Percentiles rank a stretch among this genome's conserved stretches.
Evolutionary conservation across 2,888 invertebrate species (phyloP).

Genomic region (Cheilosia urbana): DNA sequence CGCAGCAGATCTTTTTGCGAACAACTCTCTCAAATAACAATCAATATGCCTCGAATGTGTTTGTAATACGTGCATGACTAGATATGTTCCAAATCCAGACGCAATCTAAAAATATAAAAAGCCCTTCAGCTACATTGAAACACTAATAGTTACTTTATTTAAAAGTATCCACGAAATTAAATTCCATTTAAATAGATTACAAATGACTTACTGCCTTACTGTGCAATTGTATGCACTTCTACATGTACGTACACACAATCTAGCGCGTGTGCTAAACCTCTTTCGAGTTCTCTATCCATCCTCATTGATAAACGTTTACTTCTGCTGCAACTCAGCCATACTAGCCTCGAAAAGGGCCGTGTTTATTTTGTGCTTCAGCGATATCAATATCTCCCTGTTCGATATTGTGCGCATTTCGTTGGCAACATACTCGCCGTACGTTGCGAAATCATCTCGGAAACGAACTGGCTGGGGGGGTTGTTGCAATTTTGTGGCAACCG

Average conservation of each 20-base stretch:
- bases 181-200: slow-evolving; percentile 38
- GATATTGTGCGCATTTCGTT: slow-evolving; percentile 86
- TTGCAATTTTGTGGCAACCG: slow-evolving; percentile 41
- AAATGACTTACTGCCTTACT: slow-evolving; percentile 46
- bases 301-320: slow-evolving; percentile 9
- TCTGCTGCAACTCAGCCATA: slow-evolving; percentile 85
- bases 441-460: slow-evolving; percentile 85
- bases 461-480: slow-evolving; percentile 72
- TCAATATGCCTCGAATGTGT: no score
- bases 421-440: slow-evolving; percentile 87
- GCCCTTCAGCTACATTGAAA: slow-evolving; percentile 17
- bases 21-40: no score
- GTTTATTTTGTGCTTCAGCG: slow-evolving; percentile 87
- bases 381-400: slow-evolving; percentile 85
- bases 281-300: not conserved
- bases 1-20: no score
- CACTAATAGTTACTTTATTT: slow-evolving; percentile 36
- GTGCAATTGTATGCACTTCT: slow-evolving; percentile 33
- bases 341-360: slow-evolving; percentile 87
- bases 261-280: not conserved
- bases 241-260: not conserved
- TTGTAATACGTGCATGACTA: no score
- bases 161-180: slow-evolving; percentile 28
- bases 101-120: no score
- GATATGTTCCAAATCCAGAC: not conserved